These are phyloP conservation scores for Lycorma delicatula DNA, from an alignment of 1,140 invertebrate genomes.

Conservation along the genomic window DNA sequence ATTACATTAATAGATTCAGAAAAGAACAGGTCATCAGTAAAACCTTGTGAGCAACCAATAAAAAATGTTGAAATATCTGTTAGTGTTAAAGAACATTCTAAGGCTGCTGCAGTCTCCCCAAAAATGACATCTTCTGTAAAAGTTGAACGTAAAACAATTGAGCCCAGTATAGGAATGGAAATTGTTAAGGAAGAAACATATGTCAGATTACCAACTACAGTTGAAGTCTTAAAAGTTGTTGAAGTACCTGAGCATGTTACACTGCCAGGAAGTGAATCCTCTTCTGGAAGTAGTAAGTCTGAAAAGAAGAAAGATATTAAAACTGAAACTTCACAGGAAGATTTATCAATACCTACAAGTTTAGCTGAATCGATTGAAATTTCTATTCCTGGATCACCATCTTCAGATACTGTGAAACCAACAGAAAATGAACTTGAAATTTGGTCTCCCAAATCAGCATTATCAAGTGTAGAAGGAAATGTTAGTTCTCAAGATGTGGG, in stretches of 20 bases:
- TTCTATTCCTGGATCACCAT: constrained; percentile 40
- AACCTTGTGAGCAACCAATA: neutral
- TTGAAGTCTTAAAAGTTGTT: constrained; percentile 13
- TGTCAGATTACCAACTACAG: constrained; percentile 26
- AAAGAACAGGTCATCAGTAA: neutral
- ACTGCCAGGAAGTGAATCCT: constrained; percentile 7
- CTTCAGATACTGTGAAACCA: constrained; percentile 43
- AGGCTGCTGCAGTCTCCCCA: neutral
- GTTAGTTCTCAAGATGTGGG: constrained; percentile 37
- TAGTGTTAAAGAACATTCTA: constrained; percentile 33
- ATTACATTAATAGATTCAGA: neutral
- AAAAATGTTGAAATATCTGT: constrained; percentile 34
- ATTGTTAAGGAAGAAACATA: constrained; percentile 30
- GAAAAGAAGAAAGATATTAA: constrained; percentile 6
- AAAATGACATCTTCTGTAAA: constrained; percentile 25
- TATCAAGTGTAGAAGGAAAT: constrained; percentile 7
- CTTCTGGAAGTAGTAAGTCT: neutral
- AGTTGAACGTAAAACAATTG: constrained; percentile 24
- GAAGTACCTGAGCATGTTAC: constrained; percentile 3
- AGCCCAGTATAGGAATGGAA: constrained; percentile 15
- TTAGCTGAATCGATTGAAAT: constrained; percentile 53
- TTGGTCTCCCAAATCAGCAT: constrained; percentile 11
- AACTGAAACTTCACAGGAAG: constrained; percentile 17
- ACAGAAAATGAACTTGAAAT: constrained; percentile 30
- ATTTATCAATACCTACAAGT: constrained; percentile 42